Base-by-base conservation (phyloP, 2,797 vertebrate genomes). In the Phaenicophaeus curvirostris region DNA sequence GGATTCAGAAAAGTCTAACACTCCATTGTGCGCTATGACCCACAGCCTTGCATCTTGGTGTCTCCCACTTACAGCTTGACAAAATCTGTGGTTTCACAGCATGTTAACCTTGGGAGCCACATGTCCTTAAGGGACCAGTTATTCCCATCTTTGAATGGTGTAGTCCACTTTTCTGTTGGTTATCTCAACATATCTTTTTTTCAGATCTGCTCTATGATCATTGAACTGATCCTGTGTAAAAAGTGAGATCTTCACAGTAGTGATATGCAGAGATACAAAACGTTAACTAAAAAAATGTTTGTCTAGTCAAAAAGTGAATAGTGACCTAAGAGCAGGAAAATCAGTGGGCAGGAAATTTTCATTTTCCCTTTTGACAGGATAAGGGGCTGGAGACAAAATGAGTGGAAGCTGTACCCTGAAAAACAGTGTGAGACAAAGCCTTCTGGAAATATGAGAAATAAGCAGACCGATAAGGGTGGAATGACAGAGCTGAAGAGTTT, bases 401-500 rank as follows among this genome's bases (percentile, higher is more conserved):
- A 54, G n/a, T 63, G 37, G 39, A 85, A 85, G 37, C 8, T 71
- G 61, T 87, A 79, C 28, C 67, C 46, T 68, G 80, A 82, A 96
- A 93, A 90, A 44, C 11, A 46, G 71, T 88, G 80, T 85, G 85
- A 90, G 88, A 91, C 5, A 0, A 77, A 74, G 57, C 83, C 59
- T 95, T 90, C 77, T 93, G 85, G 83, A 85, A 23, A 79, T 54
- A 76, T 5, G 30, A 62, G 67, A 86, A 88, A 84, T 68, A 82
- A 90, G 66, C 77, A 91, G 57, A 28, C 37, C 3, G 4, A 8
- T 82, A 63, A 74, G 50, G 44, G 76, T 62, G 37, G 62, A 63
- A 72, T 46, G 84, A 74, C 67, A 94, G 77, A 90, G 24, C 79
- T 91, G 74, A 48, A 37, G 74, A 94, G 85, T 88, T 93, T 77